Percentiles rank a stretch among this genome's conserved stretches.
phyloP scores from a whole-genome alignment of 1,140 invertebrate species.

The Tachypleus tridentatus region DNA sequence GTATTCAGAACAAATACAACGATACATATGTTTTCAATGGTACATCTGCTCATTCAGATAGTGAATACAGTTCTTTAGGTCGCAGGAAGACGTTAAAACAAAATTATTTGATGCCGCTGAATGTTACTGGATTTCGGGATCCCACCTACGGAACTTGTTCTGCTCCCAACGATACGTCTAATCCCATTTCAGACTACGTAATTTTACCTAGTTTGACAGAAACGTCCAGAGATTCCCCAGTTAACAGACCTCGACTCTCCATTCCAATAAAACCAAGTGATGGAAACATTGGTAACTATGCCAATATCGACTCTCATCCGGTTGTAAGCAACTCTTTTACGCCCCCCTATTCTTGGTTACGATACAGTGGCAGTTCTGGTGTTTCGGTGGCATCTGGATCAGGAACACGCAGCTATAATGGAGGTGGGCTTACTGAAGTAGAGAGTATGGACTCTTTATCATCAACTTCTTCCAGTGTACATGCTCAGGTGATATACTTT shows the following conservation, averaged over 20 bases:
- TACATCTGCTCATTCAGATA: slow-evolving; percentile 10
- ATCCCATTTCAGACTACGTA: slow-evolving; percentile 13
- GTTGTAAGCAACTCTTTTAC: slow-evolving; percentile 4
- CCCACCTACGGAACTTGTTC: slow-evolving; percentile 29
- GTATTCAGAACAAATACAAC: slow-evolving; percentile 59
- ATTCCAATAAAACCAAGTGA: background rate
- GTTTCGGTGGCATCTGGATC: slow-evolving; percentile 21
- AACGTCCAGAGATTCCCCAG: too few species aligned
- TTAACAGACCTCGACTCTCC: slow-evolving; percentile 6
- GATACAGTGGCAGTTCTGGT: slow-evolving; percentile 28
- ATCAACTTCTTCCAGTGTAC: slow-evolving; percentile 42
- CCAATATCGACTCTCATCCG: slow-evolving; percentile 22
- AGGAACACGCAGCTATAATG: slow-evolving; percentile 10
- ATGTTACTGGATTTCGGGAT: slow-evolving; percentile 16
- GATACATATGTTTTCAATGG: slow-evolving; percentile 7
- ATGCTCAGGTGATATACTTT: slow-evolving; percentile 31
- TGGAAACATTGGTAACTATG: slow-evolving; percentile 31
- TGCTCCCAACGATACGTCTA: slow-evolving; percentile 9
- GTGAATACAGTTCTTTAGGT: slow-evolving; percentile 20
- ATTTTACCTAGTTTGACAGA: slow-evolving; percentile 1
- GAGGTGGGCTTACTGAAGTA: slow-evolving; percentile 43
- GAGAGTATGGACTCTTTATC: slow-evolving; percentile 56
- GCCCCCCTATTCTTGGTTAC: slow-evolving; percentile 45
- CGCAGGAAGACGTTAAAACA: slow-evolving; percentile 9
- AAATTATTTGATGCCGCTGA: slow-evolving; percentile 12